Percentiles rank a stretch among this genome's conserved stretches.
phyloP scores from a whole-genome alignment of 37 sponge, comb jelly and placozoan genomes.

The Mnemiopsis leidyi region DNA sequence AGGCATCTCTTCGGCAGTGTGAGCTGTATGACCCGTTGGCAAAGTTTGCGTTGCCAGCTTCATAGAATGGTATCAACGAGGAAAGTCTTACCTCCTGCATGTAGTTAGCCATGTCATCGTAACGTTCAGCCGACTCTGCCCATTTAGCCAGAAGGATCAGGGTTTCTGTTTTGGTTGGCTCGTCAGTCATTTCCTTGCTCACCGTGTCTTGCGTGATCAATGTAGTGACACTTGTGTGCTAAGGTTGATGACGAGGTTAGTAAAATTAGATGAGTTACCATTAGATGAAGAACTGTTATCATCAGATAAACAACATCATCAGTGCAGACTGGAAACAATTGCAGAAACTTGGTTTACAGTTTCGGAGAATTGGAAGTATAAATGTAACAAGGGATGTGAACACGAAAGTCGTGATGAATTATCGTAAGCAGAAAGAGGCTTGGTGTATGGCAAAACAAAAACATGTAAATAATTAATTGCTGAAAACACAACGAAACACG shows the following conservation, averaged over 20 bases:
- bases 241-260: not conserved
- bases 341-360: too few relatives aligned
- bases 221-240: not conserved
- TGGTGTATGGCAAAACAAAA: not conserved
- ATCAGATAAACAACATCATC: too few relatives aligned
- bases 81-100: slow-evolving; percentile 64
- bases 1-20: too few relatives aligned
- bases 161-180: not conserved
- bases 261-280: too few relatives aligned
- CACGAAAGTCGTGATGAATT: too few relatives aligned
- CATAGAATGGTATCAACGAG: too few relatives aligned
- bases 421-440: not conserved
- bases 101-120: slow-evolving; percentile 70
- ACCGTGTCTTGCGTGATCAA: not conserved
- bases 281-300: too few relatives aligned
- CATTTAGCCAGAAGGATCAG: slow-evolving; percentile 67
- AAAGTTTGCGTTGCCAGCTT: too few relatives aligned
- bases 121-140: slow-evolving; percentile 71
- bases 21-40: too few relatives aligned
- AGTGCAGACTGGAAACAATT: too few relatives aligned
- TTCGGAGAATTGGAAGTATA: too few relatives aligned
- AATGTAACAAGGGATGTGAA: too few relatives aligned
- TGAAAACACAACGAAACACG: not conserved
- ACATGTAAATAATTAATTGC: not conserved
- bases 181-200: not conserved